Conservation (phyloP, 2,888 invertebrate genomes). For the Eupithecia pulchellata region DNA sequence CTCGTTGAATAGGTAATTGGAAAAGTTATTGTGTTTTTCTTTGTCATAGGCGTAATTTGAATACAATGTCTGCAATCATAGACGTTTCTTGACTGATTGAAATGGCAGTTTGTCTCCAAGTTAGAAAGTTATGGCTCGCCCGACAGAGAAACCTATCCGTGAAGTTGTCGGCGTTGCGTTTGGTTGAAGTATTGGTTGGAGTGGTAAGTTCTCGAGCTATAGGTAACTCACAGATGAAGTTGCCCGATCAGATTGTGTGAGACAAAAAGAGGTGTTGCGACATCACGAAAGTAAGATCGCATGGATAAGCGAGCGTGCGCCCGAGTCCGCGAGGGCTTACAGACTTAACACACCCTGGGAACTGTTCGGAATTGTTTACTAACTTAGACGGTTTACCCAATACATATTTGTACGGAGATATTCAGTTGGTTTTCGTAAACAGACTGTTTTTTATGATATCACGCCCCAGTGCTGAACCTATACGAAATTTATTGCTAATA, state of each 20-base stretch:
- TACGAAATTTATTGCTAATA: slow-evolving; percentile 1
- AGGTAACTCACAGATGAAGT: slow-evolving; percentile 69
- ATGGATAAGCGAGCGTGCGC: slow-evolving; percentile 67
- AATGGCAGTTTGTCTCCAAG: slow-evolving; percentile 38
- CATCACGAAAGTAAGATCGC: slow-evolving; percentile 67
- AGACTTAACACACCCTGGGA: slow-evolving; percentile 31
- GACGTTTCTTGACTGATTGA: slow-evolving; percentile 42
- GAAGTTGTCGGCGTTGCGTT: slow-evolving; percentile 57
- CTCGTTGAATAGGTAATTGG: slow-evolving; percentile 79
- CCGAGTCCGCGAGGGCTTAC: slow-evolving; percentile 56
- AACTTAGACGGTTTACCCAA: slow-evolving; percentile 32
- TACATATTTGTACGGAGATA: slow-evolving; percentile 32
- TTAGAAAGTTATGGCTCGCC: slow-evolving; percentile 48
- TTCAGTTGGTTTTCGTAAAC: neutral
- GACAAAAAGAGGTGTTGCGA: slow-evolving; percentile 63
- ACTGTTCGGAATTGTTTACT: slow-evolving; percentile 34
- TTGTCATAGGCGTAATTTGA: slow-evolving; percentile 64
- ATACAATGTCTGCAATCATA: slow-evolving; percentile 48
- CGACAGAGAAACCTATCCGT: slow-evolving; percentile 53
- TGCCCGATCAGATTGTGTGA: slow-evolving; percentile 71
- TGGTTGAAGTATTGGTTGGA: slow-evolving; percentile 47
- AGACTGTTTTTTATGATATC: neutral
- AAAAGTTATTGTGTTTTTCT: slow-evolving; percentile 73
- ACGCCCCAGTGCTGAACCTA: neutral
- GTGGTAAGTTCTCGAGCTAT: slow-evolving; percentile 68